phyloP scores from a whole-genome alignment of 2,888 invertebrate genomes.

The Mellilla xanthometata region DNA sequence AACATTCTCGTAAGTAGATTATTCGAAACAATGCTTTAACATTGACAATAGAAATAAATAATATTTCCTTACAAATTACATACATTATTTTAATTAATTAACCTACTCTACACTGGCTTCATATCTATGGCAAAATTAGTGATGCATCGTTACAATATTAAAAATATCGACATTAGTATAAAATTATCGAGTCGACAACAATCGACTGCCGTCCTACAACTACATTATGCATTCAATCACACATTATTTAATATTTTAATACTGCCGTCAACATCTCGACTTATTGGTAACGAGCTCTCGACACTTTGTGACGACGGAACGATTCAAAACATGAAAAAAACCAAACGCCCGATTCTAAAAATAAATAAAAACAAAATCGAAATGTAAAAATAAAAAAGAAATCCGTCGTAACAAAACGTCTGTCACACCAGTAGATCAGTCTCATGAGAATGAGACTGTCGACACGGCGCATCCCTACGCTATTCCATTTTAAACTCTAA shows the following conservation, averaged over 20 bases:
- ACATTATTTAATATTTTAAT: conserved; percentile 58
- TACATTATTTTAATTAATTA: conserved; percentile 30
- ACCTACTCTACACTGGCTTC: conserved; percentile 51
- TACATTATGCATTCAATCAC: conserved; percentile 57
- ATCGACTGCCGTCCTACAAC: conserved; percentile 32
- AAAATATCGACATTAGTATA: conserved; percentile 36
- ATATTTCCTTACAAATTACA: conserved; percentile 31
- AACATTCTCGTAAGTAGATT: conserved; percentile 24
- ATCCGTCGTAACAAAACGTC: conserved; percentile 42
- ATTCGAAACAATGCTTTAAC: conserved; percentile 25
- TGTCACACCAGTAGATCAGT: conserved; percentile 39
- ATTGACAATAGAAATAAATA: conserved; percentile 37
- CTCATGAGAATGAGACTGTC: conserved; percentile 40
- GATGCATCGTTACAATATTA: conserved; percentile 40
- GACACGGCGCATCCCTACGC: conserved; percentile 32
- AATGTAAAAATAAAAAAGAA: conserved; percentile 14
- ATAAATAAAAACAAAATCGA: conserved; percentile 13
- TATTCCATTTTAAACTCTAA: conserved; percentile 26
- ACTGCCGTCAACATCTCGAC: conserved; percentile 64
- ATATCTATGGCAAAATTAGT: conserved; percentile 50
- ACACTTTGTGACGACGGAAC: conserved; percentile 42
- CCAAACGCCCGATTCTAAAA: conserved; percentile 3
- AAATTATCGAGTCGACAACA: conserved; percentile 28
- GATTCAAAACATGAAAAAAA: conserved; percentile 8
- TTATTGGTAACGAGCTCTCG: conserved; percentile 42